phyloP scores from a whole-genome alignment of 2,113 vertebrate species.

The Patagioenas fasciata region DNA sequence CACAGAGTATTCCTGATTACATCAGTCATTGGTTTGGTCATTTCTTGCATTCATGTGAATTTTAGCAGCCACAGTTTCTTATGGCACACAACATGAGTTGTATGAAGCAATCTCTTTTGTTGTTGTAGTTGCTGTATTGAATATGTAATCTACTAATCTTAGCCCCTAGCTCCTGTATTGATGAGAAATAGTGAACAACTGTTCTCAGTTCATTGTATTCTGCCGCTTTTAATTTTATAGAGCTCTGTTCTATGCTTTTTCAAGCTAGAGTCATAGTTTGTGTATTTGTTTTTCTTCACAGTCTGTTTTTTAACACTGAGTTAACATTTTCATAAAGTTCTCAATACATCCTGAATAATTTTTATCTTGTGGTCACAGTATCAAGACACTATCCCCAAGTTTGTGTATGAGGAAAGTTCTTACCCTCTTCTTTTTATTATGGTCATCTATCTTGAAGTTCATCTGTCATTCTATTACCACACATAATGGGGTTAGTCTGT shows the following conservation, averaged over 20 bases:
- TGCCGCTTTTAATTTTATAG: background rate
- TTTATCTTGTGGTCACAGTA: background rate
- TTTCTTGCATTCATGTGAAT: background rate
- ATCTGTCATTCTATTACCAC: background rate
- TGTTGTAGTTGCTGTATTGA: background rate
- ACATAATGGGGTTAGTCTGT: background rate
- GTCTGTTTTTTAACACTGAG: background rate
- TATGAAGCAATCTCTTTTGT: background rate
- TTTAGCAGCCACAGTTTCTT: background rate
- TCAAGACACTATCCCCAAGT: background rate
- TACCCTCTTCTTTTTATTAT: background rate
- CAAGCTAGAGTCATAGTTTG: background rate
- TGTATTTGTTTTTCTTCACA: background rate
- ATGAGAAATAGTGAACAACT: background rate
- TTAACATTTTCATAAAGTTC: background rate
- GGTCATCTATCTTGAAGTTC: background rate
- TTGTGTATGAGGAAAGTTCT: background rate
- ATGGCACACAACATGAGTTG: background rate
- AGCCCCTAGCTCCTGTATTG: background rate
- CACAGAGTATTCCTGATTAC: background rate
- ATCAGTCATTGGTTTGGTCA: background rate
- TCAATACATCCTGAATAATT: background rate
- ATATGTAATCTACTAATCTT: background rate
- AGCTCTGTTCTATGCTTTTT: background rate
- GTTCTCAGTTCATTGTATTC: background rate